These are phyloP conservation scores for Chrysogorgia sp. DNA, from an alignment of 92 coral and sea anemone genomes.

Conservation along the genomic window DNA sequence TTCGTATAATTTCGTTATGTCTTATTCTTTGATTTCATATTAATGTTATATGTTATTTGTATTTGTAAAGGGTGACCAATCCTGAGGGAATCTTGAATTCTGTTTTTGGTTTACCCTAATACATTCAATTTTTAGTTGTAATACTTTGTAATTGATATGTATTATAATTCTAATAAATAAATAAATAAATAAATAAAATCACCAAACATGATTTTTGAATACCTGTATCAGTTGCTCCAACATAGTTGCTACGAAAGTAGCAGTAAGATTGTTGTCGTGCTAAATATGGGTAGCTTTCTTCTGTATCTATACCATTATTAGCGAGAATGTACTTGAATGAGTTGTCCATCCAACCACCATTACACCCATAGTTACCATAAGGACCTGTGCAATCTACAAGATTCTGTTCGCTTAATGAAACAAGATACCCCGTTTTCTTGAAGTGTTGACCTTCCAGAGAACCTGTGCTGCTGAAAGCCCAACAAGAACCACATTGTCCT, in stretches of 20 bases:
- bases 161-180: no score
- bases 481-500: slow-evolving; percentile 90
- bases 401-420: slow-evolving; percentile 92
- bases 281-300: slow-evolving; percentile 74
- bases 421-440: slow-evolving; percentile 87
- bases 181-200: no score
- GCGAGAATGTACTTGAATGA: slow-evolving; percentile 72
- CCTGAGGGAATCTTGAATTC: no score
- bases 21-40: no score
- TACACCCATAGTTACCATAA: slow-evolving; percentile 80
- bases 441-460: slow-evolving; percentile 97
- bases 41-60: no score
- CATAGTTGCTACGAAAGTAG: slow-evolving; percentile 50
- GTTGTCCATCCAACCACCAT: slow-evolving; percentile 89
- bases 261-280: slow-evolving; percentile 60
- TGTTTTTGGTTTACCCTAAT: no score
- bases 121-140: no score
- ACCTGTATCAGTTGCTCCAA: slow-evolving; percentile 85
- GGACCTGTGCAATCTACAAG: slow-evolving; percentile 70
- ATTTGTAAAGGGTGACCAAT: no score
- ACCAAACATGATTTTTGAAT: background rate
- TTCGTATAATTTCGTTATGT: no score
- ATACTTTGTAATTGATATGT: no score
- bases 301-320: slow-evolving; percentile 88
- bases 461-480: slow-evolving; percentile 99